Conservation (phyloP, 1,140 invertebrate species). For the Brevipalpus yothersi region DNA sequence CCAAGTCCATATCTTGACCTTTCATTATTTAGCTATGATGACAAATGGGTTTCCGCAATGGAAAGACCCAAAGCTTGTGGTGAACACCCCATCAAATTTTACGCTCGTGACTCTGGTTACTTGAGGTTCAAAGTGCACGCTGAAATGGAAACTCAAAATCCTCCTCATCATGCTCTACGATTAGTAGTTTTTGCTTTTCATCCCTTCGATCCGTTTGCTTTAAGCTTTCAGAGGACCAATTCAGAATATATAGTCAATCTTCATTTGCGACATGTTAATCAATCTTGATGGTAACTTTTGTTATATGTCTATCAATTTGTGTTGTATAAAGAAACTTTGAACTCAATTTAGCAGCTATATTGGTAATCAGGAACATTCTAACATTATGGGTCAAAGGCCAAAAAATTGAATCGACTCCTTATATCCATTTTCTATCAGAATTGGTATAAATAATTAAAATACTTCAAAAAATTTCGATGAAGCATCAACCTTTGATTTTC, state of each 20-base stretch:
- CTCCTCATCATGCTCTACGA: constrained; percentile 33
- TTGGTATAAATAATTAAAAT: too few relatives aligned
- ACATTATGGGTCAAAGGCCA: too few relatives aligned
- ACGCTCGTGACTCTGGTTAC: constrained; percentile 59
- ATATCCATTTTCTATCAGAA: too few relatives aligned
- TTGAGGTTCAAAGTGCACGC: constrained; percentile 71
- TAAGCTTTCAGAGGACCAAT: constrained; percentile 80
- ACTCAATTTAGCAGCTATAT: too few relatives aligned
- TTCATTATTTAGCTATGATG: constrained; percentile 79
- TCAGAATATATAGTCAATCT: constrained; percentile 91
- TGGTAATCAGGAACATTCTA: too few relatives aligned
- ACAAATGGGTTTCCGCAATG: constrained; percentile 83
- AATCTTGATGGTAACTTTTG: not conserved
- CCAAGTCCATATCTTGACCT: constrained; percentile 78
- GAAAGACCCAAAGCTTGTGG: constrained; percentile 80
- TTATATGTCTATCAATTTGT: too few relatives aligned
- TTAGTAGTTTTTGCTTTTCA: constrained; percentile 96
- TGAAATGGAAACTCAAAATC: constrained; percentile 35
- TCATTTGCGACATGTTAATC: constrained; percentile 37
- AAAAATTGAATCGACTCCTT: too few relatives aligned
- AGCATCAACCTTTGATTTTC: too few relatives aligned
- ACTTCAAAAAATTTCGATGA: too few relatives aligned
- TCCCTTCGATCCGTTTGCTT: constrained; percentile 80
- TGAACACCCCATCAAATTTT: constrained; percentile 82
- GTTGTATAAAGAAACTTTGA: too few relatives aligned